These are phyloP conservation scores for Plagiodera versicolora DNA, from an alignment of 2,888 invertebrate species.

Conservation along the genomic window DNA sequence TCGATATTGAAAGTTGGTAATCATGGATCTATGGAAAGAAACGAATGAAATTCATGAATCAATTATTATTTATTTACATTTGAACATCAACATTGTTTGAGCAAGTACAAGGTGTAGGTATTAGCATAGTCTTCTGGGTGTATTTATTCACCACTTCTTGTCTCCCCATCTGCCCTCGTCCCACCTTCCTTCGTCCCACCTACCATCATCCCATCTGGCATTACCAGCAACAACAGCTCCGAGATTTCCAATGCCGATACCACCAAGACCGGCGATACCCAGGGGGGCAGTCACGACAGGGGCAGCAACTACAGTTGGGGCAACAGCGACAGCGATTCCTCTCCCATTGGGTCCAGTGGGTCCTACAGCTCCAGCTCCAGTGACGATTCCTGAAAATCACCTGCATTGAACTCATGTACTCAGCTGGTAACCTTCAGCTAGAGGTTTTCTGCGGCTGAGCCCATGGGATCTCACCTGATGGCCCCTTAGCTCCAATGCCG, in stretches of 20 bases:
- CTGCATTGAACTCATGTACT: neutral
- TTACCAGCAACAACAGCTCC: neutral
- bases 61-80: too few species aligned
- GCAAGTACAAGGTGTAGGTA: too few species aligned
- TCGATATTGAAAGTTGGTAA: too few species aligned
- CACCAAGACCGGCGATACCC: too few species aligned
- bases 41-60: too few species aligned
- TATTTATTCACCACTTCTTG: neutral
- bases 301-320: conserved; percentile 2
- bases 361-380: conserved; percentile 5
- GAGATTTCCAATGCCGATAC: neutral
- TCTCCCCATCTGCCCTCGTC: neutral
- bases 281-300: too few species aligned
- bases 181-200: neutral
- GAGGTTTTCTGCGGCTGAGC: too few species aligned
- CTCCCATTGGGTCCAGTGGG: conserved; percentile 10
- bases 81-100: too few species aligned
- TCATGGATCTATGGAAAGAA: too few species aligned
- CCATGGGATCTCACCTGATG: conserved; percentile 6
- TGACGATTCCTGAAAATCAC: neutral
- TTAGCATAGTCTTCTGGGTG: too few species aligned
- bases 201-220: neutral
- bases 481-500: conserved; percentile 23
- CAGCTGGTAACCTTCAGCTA: too few species aligned
- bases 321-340: neutral